Percentiles rank a stretch among this genome's conserved stretches.
phyloP scores from a whole-genome alignment of 2,113 vertebrate species.

The Microtus ochrogaster region DNA sequence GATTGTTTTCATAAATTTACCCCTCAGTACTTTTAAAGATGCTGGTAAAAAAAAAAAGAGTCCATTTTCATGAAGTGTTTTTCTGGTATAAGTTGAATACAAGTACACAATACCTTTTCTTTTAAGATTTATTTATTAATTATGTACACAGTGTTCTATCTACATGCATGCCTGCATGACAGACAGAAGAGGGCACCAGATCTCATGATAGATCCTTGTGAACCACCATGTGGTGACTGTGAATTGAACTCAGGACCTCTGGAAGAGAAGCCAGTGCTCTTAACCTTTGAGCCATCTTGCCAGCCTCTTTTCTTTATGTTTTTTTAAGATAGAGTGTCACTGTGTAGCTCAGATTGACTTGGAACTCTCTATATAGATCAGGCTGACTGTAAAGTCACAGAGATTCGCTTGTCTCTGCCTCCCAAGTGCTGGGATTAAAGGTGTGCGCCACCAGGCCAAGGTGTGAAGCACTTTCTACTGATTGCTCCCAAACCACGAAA shows the following conservation, averaged over 20 bases:
- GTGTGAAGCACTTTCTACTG: neutral
- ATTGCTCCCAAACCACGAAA: neutral
- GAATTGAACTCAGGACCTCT: no score
- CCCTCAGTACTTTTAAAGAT: neutral
- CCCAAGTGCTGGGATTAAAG: neutral
- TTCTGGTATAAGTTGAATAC: neutral
- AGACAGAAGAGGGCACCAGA: neutral
- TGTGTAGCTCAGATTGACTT: neutral
- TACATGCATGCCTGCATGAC: no score
- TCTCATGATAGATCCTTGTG: no score
- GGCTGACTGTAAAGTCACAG: neutral
- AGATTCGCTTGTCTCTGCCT: neutral
- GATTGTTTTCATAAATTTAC: neutral
- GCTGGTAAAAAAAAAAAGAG: neutral
- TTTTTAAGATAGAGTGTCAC: neutral
- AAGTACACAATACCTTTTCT: no score
- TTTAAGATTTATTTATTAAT: no score
- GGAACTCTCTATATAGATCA: neutral
- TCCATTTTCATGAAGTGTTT: neutral
- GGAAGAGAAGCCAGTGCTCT: no score
- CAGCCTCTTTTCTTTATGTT: no score
- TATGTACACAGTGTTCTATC: no score
- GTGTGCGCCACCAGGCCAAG: neutral
- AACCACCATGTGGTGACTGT: no score
- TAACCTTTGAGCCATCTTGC: no score